phyloP scores from a whole-genome alignment of 2,888 invertebrate species.

The Congeria kusceri region DNA sequence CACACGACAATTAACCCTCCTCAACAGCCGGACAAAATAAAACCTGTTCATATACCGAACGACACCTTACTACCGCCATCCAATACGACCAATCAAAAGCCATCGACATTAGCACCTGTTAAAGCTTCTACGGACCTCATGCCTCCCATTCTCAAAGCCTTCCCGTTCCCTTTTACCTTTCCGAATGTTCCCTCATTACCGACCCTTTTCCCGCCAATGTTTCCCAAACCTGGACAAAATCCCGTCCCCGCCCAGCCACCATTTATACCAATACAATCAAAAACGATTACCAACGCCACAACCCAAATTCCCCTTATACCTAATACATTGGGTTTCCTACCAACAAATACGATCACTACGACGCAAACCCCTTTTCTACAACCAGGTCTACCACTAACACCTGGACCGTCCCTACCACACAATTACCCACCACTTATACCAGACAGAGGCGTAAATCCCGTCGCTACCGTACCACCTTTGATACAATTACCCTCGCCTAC shows the following conservation, averaged over 20 bases:
- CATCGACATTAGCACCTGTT: background rate
- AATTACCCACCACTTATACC: too few species aligned
- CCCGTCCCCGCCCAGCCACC: background rate
- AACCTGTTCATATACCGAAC: background rate
- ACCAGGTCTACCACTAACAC: background rate
- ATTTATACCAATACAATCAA: slow-evolving; percentile 5
- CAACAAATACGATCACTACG: background rate
- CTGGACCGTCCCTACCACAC: background rate
- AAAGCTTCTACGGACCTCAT: background rate
- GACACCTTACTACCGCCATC: background rate
- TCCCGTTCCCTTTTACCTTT: background rate
- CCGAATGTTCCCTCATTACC: background rate
- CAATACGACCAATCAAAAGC: background rate
- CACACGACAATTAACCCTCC: background rate
- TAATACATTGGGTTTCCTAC: too few species aligned
- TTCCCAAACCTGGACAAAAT: background rate
- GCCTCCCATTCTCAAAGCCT: too few species aligned
- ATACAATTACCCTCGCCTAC: slow-evolving; percentile 2
- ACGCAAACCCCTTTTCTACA: background rate
- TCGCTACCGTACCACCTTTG: slow-evolving; percentile 2
- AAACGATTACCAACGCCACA: background rate
- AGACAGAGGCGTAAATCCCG: background rate
- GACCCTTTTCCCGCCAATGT: background rate
- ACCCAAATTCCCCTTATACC: too few species aligned
- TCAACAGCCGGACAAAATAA: too few species aligned